A percentile compares a stretch with the other conserved stretches of the same genome.
phyloP scores from a whole-genome alignment of 2,888 invertebrate species.

The Acleris literana region DNA sequence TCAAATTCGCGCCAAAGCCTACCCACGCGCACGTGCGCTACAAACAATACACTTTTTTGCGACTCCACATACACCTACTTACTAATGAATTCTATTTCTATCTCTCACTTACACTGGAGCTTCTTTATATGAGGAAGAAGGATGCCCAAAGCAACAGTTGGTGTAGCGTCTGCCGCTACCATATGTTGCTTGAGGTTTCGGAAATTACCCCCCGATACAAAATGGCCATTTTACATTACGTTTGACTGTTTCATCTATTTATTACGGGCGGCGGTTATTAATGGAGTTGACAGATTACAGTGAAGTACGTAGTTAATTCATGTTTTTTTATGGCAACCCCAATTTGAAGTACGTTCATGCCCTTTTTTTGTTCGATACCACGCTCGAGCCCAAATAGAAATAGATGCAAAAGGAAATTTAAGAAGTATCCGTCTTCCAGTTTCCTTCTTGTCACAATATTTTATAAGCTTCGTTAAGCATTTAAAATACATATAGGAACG shows the following conservation, averaged over 20 bases:
- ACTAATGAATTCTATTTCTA: conserved; percentile 70
- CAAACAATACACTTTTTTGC: conserved; percentile 78
- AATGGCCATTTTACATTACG: conserved; percentile 62
- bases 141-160: conserved; percentile 73
- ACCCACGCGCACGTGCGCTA: conserved; percentile 63
- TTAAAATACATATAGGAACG: too few relatives aligned
- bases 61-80: conserved; percentile 74
- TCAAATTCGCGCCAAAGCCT: conserved; percentile 79
- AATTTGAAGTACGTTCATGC: background rate
- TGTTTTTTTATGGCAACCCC: background rate
- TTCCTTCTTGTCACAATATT: too few relatives aligned
- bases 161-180: conserved; percentile 79
- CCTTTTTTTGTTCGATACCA: background rate
- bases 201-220: conserved; percentile 71
- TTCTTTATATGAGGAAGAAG: conserved; percentile 46
- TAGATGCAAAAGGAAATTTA: too few relatives aligned
- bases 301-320: conserved; percentile 10
- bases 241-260: conserved; percentile 56
- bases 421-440: too few relatives aligned
- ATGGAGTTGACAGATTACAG: conserved; percentile 48
- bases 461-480: too few relatives aligned
- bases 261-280: conserved; percentile 57
- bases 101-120: conserved; percentile 53
- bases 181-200: conserved; percentile 81
- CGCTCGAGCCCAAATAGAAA: too few relatives aligned